phyloP scores from a whole-genome alignment of 2,113 vertebrate genomes.

The Tauraco erythrolophus region DNA sequence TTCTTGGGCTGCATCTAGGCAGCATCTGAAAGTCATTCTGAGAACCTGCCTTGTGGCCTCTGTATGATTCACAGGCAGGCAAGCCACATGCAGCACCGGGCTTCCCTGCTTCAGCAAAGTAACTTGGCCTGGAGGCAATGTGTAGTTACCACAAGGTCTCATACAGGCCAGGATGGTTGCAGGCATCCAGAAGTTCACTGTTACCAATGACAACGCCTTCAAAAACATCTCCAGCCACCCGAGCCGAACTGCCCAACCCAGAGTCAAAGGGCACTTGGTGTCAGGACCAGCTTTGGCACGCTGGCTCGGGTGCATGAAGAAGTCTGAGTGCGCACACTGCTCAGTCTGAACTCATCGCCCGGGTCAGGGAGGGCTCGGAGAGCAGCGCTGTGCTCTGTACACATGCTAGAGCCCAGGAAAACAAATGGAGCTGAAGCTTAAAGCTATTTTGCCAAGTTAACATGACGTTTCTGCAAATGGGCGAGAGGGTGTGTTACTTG shows the following conservation, averaged over 20 bases:
- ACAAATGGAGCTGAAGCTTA: not conserved
- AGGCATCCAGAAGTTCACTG: not conserved
- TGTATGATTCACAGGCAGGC: not conserved
- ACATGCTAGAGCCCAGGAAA: not conserved
- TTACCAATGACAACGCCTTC: not conserved
- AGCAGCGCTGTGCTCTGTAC: not conserved
- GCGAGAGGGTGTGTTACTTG: not conserved
- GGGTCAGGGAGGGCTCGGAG: not conserved
- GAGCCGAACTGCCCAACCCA: not conserved
- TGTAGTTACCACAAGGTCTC: not conserved
- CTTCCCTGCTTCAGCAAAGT: not conserved
- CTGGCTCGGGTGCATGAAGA: fast-evolving
- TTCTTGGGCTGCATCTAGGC: not conserved
- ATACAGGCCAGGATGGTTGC: fast-evolving
- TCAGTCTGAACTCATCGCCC: not conserved
- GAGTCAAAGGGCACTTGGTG: not conserved
- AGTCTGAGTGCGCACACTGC: fast-evolving
- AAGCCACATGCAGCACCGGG: not conserved
- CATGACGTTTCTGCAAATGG: not conserved
- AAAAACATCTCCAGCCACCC: not conserved
- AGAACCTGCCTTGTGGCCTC: not conserved
- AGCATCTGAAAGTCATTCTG: not conserved
- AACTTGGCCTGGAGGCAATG: not conserved
- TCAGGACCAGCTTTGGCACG: not conserved
- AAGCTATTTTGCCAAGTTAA: not conserved